A percentile compares a stretch with the other conserved stretches of the same genome.
Evolutionary conservation across 2,797 vertebrate genomes (phyloP).

Genomic region (Thunnus albacares): DNA sequence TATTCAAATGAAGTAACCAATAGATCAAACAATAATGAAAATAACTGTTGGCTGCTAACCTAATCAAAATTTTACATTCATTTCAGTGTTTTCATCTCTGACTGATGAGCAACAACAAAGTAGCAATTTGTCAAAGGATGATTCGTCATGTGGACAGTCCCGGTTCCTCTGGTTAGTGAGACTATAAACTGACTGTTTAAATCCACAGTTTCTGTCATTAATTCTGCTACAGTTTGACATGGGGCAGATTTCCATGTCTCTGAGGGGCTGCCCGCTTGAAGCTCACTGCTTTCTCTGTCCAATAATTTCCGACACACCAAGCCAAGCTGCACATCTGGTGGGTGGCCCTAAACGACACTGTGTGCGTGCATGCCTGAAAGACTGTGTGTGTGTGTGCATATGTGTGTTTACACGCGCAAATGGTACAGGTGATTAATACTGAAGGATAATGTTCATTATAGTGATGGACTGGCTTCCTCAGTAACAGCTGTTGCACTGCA

Average conservation of each 20-base stretch:
- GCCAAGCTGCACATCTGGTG: conserved; percentile 74
- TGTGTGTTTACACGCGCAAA: conserved; percentile 1
- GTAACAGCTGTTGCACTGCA: conserved; percentile 83
- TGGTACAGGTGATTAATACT: conserved; percentile 80
- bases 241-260: conserved; percentile 57
- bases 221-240: conserved; percentile 63
- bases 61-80: neutral
- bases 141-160: conserved; percentile 9
- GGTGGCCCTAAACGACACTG: conserved; percentile 54
- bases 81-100: neutral
- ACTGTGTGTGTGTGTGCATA: conserved; percentile 17
- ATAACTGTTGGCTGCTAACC: neutral
- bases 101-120: neutral
- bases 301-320: conserved; percentile 58
- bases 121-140: neutral
- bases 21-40: neutral
- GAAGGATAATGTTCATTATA: conserved; percentile 81
- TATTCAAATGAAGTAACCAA: neutral
- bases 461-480: conserved; percentile 83
- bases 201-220: conserved; percentile 50
- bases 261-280: conserved; percentile 42
- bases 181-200: conserved; percentile 33
- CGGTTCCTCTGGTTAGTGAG: neutral
- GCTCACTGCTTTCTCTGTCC: conserved; percentile 52
- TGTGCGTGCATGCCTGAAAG: conserved; percentile 28